Percentiles rank a stretch among this genome's conserved stretches.
phyloP scores from a whole-genome alignment of 2,888 invertebrate genomes.

The Acrobasis suavella region DNA sequence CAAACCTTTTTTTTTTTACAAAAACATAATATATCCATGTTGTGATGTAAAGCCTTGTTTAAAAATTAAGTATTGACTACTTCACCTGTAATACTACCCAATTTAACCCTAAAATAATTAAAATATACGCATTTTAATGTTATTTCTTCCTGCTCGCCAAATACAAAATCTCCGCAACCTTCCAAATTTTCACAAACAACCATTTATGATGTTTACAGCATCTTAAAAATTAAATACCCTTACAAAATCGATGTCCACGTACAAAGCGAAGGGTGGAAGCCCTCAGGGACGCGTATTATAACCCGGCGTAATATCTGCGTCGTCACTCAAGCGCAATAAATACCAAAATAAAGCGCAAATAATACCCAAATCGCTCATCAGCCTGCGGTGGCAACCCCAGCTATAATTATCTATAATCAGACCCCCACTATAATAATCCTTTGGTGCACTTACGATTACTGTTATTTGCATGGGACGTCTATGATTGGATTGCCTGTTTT shows the following conservation, averaged over 20 bases:
- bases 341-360: conserved; percentile 86
- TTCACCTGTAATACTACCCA: too few relatives aligned
- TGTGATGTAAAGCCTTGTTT: too few relatives aligned
- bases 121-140: too few relatives aligned
- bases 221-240: conserved; percentile 21
- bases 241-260: conserved; percentile 59
- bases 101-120: too few relatives aligned
- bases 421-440: conserved; percentile 49
- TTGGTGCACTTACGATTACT: conserved; percentile 39
- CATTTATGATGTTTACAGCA: conserved; percentile 17
- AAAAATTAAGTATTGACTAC: too few relatives aligned
- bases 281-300: conserved; percentile 68
- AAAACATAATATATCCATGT: too few relatives aligned
- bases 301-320: conserved; percentile 77
- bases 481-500: conserved; percentile 27
- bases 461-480: conserved; percentile 41
- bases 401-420: conserved; percentile 80
- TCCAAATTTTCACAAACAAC: conserved; percentile 8
- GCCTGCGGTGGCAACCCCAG: conserved; percentile 63
- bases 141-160: not conserved
- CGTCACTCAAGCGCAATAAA: conserved; percentile 83
- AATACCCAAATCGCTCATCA: conserved; percentile 85
- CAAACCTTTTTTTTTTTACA: too few relatives aligned
- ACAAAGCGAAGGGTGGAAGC: conserved; percentile 55
- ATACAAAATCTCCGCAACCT: not conserved